phyloP scores from a whole-genome alignment of 2,888 invertebrate genomes.

The Muscina levida region DNA sequence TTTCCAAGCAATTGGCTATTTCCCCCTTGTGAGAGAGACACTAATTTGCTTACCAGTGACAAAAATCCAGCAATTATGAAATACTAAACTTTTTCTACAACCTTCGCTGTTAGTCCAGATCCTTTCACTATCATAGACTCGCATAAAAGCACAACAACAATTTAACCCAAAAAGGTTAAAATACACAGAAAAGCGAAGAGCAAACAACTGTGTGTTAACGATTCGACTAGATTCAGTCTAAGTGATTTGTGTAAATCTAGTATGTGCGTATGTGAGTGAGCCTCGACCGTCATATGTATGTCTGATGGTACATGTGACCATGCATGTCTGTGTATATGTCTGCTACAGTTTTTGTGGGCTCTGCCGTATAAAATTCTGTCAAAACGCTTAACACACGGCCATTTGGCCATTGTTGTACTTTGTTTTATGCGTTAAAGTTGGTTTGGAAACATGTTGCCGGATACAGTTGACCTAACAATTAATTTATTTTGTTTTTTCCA shows the following conservation, averaged over 20 bases:
- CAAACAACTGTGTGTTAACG: constrained; percentile 15
- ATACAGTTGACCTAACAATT: constrained; percentile 54
- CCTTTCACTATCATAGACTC: not conserved
- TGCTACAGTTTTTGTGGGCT: constrained; percentile 2
- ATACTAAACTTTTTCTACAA: no score
- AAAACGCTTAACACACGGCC: constrained; percentile 51
- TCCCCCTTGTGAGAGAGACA: no score
- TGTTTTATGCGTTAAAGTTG: constrained; percentile 37
- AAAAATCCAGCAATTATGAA: no score
- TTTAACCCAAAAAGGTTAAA: constrained; percentile 33
- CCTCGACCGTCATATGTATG: no score
- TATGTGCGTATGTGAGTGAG: not conserved
- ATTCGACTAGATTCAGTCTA: constrained; percentile 32
- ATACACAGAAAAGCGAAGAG: no score
- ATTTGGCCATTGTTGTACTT: no score
- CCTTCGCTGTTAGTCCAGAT: not conserved
- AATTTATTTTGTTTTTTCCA: constrained; percentile 60
- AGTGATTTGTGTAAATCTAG: constrained; percentile 3
- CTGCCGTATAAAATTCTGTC: constrained; percentile 32
- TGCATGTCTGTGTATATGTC: no score
- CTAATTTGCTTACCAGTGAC: no score
- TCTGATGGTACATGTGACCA: no score
- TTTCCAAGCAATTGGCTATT: no score
- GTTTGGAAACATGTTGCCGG: constrained; percentile 57
- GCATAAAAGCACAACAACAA: constrained; percentile 12